A percentile compares a stretch with the other conserved stretches of the same genome.
Conservation (phyloP, 2,888 invertebrate genomes). For the Amphipyra berbera region DNA sequence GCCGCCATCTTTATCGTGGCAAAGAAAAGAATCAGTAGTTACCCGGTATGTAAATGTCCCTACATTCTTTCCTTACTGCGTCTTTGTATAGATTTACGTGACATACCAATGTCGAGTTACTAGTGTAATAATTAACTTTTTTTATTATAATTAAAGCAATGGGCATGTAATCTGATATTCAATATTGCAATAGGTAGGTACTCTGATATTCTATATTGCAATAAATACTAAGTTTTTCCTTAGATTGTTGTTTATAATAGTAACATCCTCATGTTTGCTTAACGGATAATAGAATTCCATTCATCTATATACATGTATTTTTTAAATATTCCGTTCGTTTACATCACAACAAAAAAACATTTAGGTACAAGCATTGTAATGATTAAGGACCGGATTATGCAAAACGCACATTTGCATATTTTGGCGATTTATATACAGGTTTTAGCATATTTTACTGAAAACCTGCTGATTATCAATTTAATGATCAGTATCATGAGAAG, state of each 20-base stretch:
- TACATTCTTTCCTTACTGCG: constrained; percentile 6
- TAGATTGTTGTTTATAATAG: not conserved
- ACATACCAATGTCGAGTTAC: not conserved
- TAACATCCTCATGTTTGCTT: not conserved
- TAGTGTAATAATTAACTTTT: constrained; percentile 10
- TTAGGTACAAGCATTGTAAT: no score
- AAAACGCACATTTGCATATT: no score
- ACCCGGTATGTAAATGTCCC: constrained; percentile 38
- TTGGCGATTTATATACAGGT: no score
- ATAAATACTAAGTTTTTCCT: constrained; percentile 4
- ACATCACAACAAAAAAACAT: no score
- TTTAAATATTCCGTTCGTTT: no score
- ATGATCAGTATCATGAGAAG: no score
- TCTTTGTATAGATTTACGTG: constrained; percentile 2
- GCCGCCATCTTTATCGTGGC: constrained; percentile 26
- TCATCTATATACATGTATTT: no score
- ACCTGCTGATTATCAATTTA: no score
- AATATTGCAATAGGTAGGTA: no score
- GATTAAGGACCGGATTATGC: no score
- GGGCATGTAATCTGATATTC: constrained; percentile 3
- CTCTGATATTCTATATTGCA: no score
- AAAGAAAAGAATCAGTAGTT: constrained; percentile 13
- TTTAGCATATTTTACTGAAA: no score
- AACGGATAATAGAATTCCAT: not conserved
- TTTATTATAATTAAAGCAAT: constrained; percentile 18